Conservation (phyloP, 1,140 invertebrate species). For the Formica exsecta region DNA sequence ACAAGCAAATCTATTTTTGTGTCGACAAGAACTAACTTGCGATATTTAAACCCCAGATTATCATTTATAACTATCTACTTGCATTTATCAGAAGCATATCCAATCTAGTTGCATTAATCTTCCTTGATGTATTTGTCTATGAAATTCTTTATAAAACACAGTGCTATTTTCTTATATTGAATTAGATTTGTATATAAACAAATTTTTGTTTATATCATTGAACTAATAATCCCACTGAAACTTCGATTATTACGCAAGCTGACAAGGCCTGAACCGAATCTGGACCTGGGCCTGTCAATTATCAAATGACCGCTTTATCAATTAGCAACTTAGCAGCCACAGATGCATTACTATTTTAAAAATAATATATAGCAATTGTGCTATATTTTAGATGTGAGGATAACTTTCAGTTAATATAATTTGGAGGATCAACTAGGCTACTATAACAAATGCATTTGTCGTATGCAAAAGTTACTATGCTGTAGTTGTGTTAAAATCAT, state of each 20-base stretch:
- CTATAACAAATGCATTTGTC: not conserved
- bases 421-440: not conserved
- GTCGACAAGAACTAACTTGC: not conserved
- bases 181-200: too few species aligned
- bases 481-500: not conserved
- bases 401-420: not conserved
- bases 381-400: not conserved
- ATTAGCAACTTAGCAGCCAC: too few species aligned
- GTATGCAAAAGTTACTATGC: not conserved
- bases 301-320: too few species aligned
- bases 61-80: not conserved
- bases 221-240: too few species aligned
- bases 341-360: not conserved
- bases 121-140: too few species aligned
- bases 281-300: too few species aligned
- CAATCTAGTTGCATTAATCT: not conserved
- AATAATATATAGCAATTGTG: constrained; percentile 15
- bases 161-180: too few species aligned
- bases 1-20: not conserved
- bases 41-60: not conserved
- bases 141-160: too few species aligned
- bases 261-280: too few species aligned
- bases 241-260: too few species aligned
- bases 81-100: not conserved
- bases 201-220: too few species aligned